Evolutionary conservation across 2,113 vertebrate genomes (phyloP).

Genomic region (Aythya baeri): DNA sequence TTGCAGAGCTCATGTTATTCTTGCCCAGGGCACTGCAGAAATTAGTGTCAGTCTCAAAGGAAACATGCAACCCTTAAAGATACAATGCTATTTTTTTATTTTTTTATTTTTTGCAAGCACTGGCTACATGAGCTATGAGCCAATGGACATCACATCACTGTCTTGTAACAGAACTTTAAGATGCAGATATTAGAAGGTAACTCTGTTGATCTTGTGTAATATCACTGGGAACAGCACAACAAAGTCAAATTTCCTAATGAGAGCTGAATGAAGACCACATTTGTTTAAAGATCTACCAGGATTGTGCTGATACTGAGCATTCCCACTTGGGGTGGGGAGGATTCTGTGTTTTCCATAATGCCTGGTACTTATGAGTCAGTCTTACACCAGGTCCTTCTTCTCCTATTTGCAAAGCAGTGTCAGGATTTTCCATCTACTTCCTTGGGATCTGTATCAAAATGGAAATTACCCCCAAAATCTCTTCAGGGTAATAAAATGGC

Average conservation of each 20-base stretch:
- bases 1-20: not conserved
- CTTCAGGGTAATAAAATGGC: not conserved
- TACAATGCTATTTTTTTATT: not conserved
- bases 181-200: not conserved
- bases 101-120: not conserved
- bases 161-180: not conserved
- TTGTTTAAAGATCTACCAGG: not conserved
- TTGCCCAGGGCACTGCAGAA: conserved; percentile 30
- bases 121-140: fast-evolving
- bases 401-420: not conserved
- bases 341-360: not conserved
- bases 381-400: not conserved
- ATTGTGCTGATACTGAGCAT: not conserved
- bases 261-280: not conserved
- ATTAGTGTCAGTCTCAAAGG: conserved; percentile 3
- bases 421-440: not conserved
- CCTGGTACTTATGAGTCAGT: not conserved
- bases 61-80: not conserved
- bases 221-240: not conserved
- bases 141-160: not conserved
- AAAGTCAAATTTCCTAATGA: not conserved
- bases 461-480: conserved; percentile 7
- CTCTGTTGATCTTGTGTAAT: not conserved
- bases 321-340: not conserved
- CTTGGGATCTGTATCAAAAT: not conserved